phyloP scores from a whole-genome alignment of 2,888 invertebrate genomes.

The Mystacides longicornis region DNA sequence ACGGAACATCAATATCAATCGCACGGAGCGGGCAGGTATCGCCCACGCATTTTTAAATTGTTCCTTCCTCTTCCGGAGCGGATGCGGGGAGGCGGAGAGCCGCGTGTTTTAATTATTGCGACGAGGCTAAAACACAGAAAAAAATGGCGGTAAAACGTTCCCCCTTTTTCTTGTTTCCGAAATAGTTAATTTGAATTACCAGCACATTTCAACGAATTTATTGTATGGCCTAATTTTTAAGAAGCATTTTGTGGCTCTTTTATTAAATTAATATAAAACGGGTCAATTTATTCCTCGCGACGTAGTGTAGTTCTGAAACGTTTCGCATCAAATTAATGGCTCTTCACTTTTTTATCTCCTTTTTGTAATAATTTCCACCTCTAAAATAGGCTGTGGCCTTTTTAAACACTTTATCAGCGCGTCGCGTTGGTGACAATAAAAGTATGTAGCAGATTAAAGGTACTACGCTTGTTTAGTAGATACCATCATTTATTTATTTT shows the following conservation, averaged over 20 bases:
- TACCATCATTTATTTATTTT: too few species aligned
- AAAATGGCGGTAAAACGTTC: background rate
- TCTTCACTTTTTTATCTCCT: too few species aligned
- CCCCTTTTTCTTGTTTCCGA: background rate
- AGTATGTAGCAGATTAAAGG: too few species aligned
- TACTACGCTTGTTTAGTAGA: too few species aligned
- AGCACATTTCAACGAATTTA: slow-evolving; percentile 1
- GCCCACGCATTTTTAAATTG: background rate
- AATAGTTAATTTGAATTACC: background rate
- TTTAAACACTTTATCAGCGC: too few species aligned
- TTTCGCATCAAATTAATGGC: too few species aligned
- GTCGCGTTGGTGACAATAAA: too few species aligned
- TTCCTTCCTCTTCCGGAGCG: slow-evolving; percentile 2
- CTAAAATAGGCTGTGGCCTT: too few species aligned
- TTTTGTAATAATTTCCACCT: too few species aligned
- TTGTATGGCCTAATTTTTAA: background rate
- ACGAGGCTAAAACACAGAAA: background rate
- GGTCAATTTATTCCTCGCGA: background rate
- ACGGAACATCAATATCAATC: background rate
- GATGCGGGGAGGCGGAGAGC: background rate
- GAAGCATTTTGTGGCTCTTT: background rate
- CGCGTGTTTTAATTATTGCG: background rate
- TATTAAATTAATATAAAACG: background rate
- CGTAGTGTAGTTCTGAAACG: background rate
- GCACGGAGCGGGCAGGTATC: background rate